Conservation (phyloP, 2,888 invertebrate species). For the Trichopoda pennipes region DNA sequence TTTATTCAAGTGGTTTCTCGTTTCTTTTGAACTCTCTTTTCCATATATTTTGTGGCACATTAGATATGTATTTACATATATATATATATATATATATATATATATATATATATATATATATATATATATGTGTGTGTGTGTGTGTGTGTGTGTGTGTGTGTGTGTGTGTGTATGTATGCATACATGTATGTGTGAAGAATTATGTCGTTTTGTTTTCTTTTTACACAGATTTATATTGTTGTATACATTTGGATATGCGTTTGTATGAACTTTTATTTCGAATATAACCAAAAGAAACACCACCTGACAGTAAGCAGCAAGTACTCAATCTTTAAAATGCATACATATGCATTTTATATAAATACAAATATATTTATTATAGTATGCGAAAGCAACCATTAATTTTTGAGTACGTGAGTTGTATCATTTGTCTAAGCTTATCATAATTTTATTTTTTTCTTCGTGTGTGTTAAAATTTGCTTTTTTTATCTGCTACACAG, state of each 20-base stretch:
- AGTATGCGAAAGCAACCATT: conserved; percentile 34
- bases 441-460: conserved; percentile 39
- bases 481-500: conserved; percentile 61
- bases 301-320: conserved; percentile 15
- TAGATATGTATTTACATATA: too few species aligned
- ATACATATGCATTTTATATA: background rate
- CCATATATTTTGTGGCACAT: too few species aligned
- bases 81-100: too few species aligned
- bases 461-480: conserved; percentile 48
- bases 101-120: too few species aligned
- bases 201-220: too few species aligned
- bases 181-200: too few species aligned
- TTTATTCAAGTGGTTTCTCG: conserved; percentile 50
- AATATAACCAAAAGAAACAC: conserved; percentile 13
- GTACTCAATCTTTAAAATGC: conserved; percentile 8
- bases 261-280: conserved; percentile 18
- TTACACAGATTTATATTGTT: background rate
- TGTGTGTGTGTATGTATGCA: too few species aligned
- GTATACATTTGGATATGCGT: background rate
- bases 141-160: too few species aligned
- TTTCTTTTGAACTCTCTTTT: conserved; percentile 8
- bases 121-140: too few species aligned
- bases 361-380: background rate
- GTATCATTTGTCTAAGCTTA: conserved; percentile 73
- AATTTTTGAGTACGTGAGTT: conserved; percentile 74